Evolutionary conservation across 2,888 invertebrate species (phyloP).

Genomic region (Rhagophthalmus giganteus): DNA sequence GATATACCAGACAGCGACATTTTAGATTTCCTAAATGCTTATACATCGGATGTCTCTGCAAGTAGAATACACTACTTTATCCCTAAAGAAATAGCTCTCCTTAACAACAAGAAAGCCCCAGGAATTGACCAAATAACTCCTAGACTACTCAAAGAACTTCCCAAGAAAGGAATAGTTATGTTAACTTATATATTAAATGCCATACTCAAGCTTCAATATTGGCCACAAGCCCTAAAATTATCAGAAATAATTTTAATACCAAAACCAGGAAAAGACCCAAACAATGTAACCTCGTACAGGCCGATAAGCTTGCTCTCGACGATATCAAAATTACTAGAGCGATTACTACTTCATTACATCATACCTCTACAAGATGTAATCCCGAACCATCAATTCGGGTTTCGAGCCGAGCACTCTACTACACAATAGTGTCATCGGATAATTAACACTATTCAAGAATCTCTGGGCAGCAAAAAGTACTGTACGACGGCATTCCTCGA

Average conservation of each 20-base stretch:
- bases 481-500: neutral
- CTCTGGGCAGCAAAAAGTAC: no score
- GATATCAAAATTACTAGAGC: neutral
- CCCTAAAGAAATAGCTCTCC: neutral
- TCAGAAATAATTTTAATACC: no score
- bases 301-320: no score
- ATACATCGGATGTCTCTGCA: neutral
- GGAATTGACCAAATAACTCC: constrained; percentile 1
- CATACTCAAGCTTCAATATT: neutral
- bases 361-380: neutral
- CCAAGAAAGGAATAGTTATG: neutral
- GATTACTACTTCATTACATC: neutral
- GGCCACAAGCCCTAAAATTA: neutral
- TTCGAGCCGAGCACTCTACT: no score
- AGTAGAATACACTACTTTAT: no score
- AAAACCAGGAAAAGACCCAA: no score
- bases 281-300: no score
- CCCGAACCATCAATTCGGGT: no score
- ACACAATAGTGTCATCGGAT: neutral
- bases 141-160: neutral
- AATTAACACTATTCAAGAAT: no score
- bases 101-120: neutral
- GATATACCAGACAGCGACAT: no score
- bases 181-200: neutral
- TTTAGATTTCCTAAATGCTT: no score